Conservation (phyloP, 2,113 vertebrate genomes). For the Corapipo altera region DNA sequence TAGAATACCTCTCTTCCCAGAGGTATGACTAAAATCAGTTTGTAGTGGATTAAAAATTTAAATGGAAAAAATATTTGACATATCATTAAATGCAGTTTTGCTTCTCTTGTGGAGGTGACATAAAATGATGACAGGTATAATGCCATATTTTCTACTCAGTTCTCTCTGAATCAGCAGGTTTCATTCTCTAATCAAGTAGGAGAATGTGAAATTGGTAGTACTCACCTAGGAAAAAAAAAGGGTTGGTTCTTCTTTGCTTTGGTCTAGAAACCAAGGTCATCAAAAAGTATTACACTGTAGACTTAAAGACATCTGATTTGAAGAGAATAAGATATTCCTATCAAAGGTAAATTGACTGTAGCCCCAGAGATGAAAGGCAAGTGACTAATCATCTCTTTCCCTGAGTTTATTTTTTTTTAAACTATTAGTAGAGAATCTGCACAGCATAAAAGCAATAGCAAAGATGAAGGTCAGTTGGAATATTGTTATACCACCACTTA, state of each 20-base stretch:
- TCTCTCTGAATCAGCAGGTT: background rate
- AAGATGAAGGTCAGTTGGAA: conserved; percentile 53
- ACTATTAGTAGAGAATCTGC: background rate
- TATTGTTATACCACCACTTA: conserved; percentile 49
- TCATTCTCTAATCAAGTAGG: background rate
- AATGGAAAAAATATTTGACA: background rate
- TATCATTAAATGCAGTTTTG: background rate
- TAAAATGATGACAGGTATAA: background rate
- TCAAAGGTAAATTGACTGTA: conserved; percentile 9
- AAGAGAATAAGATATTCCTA: background rate
- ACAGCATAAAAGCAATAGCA: conserved; percentile 31
- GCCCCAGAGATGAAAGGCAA: conserved; percentile 19
- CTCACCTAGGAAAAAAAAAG: background rate
- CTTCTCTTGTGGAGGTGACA: background rate
- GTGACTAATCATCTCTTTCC: conserved; percentile 17
- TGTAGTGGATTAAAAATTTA: background rate
- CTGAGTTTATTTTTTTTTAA: conserved; percentile 16
- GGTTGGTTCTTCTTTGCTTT: fast-evolving
- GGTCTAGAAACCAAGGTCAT: background rate
- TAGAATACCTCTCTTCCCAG: background rate
- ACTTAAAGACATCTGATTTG: background rate
- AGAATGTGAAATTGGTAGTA: background rate
- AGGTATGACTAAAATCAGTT: background rate
- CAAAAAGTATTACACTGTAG: background rate
- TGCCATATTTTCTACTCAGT: background rate